These are phyloP conservation scores for Danaus melanippus DNA, from an alignment of 1,140 invertebrate species.

Conservation along the genomic window DNA sequence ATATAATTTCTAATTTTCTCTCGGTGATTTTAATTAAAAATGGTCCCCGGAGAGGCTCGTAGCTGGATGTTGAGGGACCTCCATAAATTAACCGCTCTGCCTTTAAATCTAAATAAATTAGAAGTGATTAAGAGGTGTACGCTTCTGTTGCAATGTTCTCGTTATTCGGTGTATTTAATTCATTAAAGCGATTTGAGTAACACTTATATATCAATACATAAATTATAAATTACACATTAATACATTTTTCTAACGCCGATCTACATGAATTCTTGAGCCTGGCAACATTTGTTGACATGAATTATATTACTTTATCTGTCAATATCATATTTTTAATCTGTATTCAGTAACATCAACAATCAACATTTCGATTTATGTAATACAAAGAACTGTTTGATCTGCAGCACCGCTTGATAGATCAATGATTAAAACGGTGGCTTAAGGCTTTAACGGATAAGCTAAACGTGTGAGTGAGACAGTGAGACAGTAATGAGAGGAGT, in stretches of 20 bases:
- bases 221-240: no score
- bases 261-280: no score
- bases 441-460: constrained; percentile 57
- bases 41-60: constrained; percentile 52
- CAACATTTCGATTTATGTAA: no score
- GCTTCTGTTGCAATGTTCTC: constrained; percentile 54
- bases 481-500: constrained; percentile 31
- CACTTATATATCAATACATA: constrained; percentile 18
- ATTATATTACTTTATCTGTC: no score
- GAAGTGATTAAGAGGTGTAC: constrained; percentile 68
- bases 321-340: no score
- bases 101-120: constrained; percentile 70
- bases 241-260: no score
- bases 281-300: no score
- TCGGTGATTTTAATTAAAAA: constrained; percentile 71
- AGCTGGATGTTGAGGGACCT: constrained; percentile 49
- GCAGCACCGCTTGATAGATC: constrained; percentile 11
- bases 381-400: no score
- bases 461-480: constrained; percentile 42
- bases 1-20: constrained; percentile 73
- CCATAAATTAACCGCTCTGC: constrained; percentile 57
- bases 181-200: constrained; percentile 31
- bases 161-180: constrained; percentile 48
- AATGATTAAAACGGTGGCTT: constrained; percentile 46
- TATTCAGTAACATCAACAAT: no score